Base-by-base conservation (phyloP, 2,797 vertebrate species). In the Sebastes glaucus region DNA sequence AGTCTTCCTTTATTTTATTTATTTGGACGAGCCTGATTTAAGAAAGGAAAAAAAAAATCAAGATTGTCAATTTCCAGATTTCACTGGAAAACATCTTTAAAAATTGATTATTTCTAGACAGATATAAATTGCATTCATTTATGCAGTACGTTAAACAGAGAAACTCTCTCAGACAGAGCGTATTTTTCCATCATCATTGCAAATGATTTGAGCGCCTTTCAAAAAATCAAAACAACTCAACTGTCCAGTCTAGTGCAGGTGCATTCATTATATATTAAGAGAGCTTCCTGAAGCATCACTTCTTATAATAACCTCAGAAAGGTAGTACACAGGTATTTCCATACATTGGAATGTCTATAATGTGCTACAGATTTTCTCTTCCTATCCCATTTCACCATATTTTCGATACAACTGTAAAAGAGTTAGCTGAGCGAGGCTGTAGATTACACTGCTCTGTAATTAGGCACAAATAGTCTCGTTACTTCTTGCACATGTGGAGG, bases 271-370 rank as follows among this genome's bases (percentile, higher is more conserved):
- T 30, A 56, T 25, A 66, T 46, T 42, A 28, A 73, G 33, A 71
- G 11, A 20, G 22, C 8, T 52, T 55, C 59, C 20, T 55, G 53
- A 74, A 77, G 55, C 52, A 57, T 78, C 73, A 6, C 35, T 20
- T 75, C 49, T 55, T 64, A n/a, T 16, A 49, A 77, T 35, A 64
- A 66, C 62, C 35, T 66, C 57, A 69, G 27, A 62, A 61, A 79
- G 63, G 28, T 59, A 52, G 25, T 77, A 77, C 32, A 57, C 72
- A 71, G 6, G 71, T 65, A 59, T 61, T 83, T 67, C 69, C 38
- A 74, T 71, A 86, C 56, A 55, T 7, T 83, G 93, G 90, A 93
- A 94, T 94, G 90, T 93, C 63, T 85, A 77, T 57, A 78, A 78
- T 71, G 67, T 68, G 85, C 83, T 81, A 84, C 62, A 79, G 11